These are phyloP conservation scores for Lethrus apterus DNA, from an alignment of 1,140 invertebrate species.

Conservation along the genomic window DNA sequence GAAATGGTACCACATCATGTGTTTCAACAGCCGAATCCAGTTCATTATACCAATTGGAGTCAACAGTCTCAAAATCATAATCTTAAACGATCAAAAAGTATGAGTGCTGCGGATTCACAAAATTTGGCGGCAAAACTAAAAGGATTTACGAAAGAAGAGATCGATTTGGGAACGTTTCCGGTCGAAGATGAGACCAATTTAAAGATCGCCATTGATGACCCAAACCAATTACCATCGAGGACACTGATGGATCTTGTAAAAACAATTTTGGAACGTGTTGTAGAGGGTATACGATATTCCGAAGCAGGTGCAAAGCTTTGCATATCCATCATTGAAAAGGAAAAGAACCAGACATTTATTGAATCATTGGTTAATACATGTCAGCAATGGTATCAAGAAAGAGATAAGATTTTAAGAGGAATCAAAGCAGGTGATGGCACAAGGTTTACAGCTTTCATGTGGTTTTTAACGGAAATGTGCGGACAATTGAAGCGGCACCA, in stretches of 20 bases:
- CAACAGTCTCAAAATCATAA: slow-evolving; percentile 30
- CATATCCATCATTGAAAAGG: slow-evolving; percentile 77
- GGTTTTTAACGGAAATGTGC: slow-evolving; percentile 83
- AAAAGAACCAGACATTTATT: slow-evolving; percentile 78
- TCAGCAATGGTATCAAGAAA: slow-evolving; percentile 83
- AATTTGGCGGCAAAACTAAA: slow-evolving; percentile 45
- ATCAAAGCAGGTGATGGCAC: slow-evolving; percentile 51
- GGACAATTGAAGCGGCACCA: slow-evolving; percentile 73
- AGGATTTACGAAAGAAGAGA: slow-evolving; percentile 53
- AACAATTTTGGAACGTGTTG: slow-evolving; percentile 67
- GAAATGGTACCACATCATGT: slow-evolving; percentile 27
- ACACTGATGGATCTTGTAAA: slow-evolving; percentile 78
- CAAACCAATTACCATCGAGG: slow-evolving; percentile 67
- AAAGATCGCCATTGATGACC: slow-evolving; percentile 69
- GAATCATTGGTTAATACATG: slow-evolving; percentile 82
- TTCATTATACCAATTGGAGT: slow-evolving; percentile 18
- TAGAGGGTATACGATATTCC: slow-evolving; percentile 70
- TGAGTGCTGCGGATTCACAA: slow-evolving; percentile 61
- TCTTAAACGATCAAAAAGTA: slow-evolving; percentile 74
- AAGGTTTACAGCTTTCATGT: slow-evolving; percentile 75
- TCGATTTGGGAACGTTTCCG: slow-evolving; percentile 62
- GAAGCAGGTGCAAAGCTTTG: slow-evolving; percentile 73
- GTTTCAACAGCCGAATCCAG: slow-evolving; percentile 14
- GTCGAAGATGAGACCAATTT: slow-evolving; percentile 62
- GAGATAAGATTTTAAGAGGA: slow-evolving; percentile 53